Evolutionary conservation across 2,888 invertebrate genomes (phyloP), one percentile per base, ranked within the genome.

Genomic region (Archips xylosteana): DNA sequence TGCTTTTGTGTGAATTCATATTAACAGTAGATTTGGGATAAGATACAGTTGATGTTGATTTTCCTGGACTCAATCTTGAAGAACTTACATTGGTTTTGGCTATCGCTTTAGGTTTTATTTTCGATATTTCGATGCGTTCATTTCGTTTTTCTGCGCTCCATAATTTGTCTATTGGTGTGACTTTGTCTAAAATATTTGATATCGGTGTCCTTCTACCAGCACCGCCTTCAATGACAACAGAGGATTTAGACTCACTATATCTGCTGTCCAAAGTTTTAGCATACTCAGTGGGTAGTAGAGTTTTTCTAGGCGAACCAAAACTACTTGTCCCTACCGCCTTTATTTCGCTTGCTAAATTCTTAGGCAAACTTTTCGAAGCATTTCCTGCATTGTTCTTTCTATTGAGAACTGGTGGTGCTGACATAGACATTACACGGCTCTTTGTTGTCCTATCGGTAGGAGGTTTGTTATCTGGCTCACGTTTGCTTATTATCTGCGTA

Each of bases 121-220:
- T 94, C 59, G 85, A 76, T 59, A 89, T 74, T 79, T 93, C 92
- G 68, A 93, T 91, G 13, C 88, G 88, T 84, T 93, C 94, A 80
- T 93, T 94, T 77, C 94, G 85, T 80, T 92, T 94, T 80, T 94
- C 94, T 66, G 93, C 87, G 80, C 92, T 90, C 94, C 95, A 95
- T 45, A 94, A 80, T 79, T 96, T 95, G 82, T 96, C 96, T 80
- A 96, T 91, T 2, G 96, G 86, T 36, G 94, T 94, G 0, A 94
- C 91, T 86, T 92, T 93, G 74, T 95, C 95, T 71, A 95, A 83
- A 79, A 94, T 94, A 78, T 91, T 94, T 9, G 95, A 85, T 75
- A 95, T 94, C 8, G 95, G 95, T 9, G 95, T 95, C 82, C 88
- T 89, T 80, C 94, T 86, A 36, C 95, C 95, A 62, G 87, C 95